phyloP scores from a whole-genome alignment of 2,888 invertebrate genomes.

The Stratiomys singularior region DNA sequence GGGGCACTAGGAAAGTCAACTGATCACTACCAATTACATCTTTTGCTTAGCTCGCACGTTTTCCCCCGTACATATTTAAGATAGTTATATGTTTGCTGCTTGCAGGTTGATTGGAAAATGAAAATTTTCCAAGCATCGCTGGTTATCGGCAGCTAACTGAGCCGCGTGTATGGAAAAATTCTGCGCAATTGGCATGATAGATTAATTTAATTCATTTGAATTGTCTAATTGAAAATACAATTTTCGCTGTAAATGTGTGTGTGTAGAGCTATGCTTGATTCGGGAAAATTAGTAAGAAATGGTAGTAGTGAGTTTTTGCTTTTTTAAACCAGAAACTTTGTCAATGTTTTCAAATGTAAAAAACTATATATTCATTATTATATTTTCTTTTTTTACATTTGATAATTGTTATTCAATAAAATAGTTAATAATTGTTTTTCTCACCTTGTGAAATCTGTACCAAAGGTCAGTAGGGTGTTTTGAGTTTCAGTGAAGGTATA shows the following conservation, averaged over 20 bases:
- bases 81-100: background rate
- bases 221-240: slow-evolving; percentile 6
- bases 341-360: too few species aligned
- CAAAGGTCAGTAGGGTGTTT: too few species aligned
- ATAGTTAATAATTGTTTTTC: too few species aligned
- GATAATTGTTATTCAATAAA: too few species aligned
- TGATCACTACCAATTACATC: background rate
- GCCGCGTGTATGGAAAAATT: background rate
- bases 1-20: background rate
- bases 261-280: background rate
- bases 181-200: background rate
- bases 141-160: background rate
- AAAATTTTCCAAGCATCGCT: background rate
- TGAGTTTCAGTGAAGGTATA: too few species aligned
- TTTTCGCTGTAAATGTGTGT: background rate
- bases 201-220: background rate
- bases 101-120: background rate
- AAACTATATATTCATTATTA: too few species aligned
- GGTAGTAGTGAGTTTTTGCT: too few species aligned
- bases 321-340: too few species aligned
- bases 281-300: background rate
- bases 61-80: background rate
- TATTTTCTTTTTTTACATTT: too few species aligned
- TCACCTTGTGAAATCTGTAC: too few species aligned
- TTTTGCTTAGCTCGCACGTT: background rate